Evolutionary conservation across 2,113 vertebrate species (phyloP).

Genomic region (Geococcyx californianus): DNA sequence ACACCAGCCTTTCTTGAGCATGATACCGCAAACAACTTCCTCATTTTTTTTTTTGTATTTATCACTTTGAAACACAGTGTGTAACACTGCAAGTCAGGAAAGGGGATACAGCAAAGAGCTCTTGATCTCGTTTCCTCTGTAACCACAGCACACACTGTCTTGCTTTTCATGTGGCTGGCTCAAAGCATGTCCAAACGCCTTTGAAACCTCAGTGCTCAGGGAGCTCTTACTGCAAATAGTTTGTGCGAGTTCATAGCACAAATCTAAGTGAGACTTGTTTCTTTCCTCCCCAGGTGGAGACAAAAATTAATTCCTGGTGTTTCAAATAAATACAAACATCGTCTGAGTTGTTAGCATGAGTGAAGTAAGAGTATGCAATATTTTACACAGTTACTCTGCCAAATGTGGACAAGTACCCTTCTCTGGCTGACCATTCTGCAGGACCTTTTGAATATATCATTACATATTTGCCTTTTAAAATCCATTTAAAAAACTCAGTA

Average conservation of each 20-base stretch:
- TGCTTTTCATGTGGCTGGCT: conserved; percentile 52
- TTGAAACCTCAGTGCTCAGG: conserved; percentile 27
- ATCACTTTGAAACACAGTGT: background rate
- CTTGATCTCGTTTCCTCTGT: conserved; percentile 2
- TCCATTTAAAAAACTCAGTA: background rate
- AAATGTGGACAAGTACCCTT: conserved; percentile 35
- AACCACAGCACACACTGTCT: conserved; percentile 1
- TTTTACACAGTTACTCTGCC: conserved; percentile 57
- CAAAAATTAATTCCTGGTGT: background rate
- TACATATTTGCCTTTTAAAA: background rate
- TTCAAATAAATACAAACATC: conserved; percentile 17
- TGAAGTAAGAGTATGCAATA: conserved; percentile 48
- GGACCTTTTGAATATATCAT: background rate
- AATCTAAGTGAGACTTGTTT: background rate
- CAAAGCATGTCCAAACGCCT: conserved; percentile 32
- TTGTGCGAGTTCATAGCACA: conserved; percentile 7
- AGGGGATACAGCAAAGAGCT: conserved; percentile 32
- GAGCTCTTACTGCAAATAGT: conserved; percentile 17
- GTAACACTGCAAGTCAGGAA: background rate
- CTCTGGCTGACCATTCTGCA: background rate
- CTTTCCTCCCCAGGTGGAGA: background rate
- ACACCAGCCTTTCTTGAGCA: background rate
- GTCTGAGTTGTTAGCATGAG: conserved; percentile 20
- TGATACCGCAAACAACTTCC: background rate
- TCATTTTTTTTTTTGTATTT: background rate